Evolutionary conservation across 2,888 invertebrate species (phyloP), one percentile per base, ranked within the genome.

Genomic region (Lycia hirtaria): DNA sequence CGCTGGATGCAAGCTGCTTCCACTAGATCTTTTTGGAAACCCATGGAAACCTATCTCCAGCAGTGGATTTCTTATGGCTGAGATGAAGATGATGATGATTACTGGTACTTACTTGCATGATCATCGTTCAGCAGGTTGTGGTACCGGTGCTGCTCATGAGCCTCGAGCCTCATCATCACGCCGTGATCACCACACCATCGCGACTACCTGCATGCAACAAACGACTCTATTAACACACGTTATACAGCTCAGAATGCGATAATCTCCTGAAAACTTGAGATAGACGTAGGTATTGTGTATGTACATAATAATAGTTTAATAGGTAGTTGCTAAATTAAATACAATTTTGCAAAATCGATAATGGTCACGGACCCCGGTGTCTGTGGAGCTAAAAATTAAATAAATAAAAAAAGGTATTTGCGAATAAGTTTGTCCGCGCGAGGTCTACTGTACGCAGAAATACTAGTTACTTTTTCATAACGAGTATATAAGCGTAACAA

Each of bases 161-260:
- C 76, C 71, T 90, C 91, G 79, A 91, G 87, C 89, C 84, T 90
- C 91, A 91, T 91, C 91, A 91, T 91, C 87, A 86, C 91, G 88
- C 73, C 80, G 81, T 68, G 57, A 62, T 85, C 82, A 88, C 78
- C 78, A 83, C 85, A 75, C 72, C 87, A 88, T 88, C 71, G 76
- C 84, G 73, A 86, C 64, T 69, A 69, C 69, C 81, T 83, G 77
- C 1, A 37, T 48, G 68, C 48, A 72, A 55, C 22, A 44, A 30
- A 58, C 9, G 0, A 26, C 12, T 22, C 12, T 24, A 22, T 40
- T 2, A 54, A 55, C 7, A 47, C 7, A 1, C 0, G 1, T 10
- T 19, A 15, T 35, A 32, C 4, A 12, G 6, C 15, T 26, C 6
- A 26, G 9, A 26, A 6, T 26, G 6, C 4, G 1, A 6, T 6